phyloP scores from a whole-genome alignment of 2,797 vertebrate species.

The Pipistrellus pygmaeus region DNA sequence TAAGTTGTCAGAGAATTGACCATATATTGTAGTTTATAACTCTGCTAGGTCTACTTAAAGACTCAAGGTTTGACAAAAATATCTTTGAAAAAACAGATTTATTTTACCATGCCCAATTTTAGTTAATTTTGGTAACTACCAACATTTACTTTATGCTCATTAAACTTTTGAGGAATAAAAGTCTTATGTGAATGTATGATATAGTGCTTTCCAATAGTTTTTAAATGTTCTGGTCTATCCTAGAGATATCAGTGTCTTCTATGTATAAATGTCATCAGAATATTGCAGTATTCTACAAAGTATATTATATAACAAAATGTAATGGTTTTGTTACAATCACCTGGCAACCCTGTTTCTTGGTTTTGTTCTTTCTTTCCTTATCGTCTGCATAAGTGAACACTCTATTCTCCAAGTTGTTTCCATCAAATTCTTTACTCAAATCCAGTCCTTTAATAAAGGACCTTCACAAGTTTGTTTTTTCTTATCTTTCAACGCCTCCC shows the following conservation, averaged over 20 bases:
- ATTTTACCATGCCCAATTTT: background rate
- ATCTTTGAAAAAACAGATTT: background rate
- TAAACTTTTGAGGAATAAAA: background rate
- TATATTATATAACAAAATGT: too few species aligned
- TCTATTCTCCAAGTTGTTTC: background rate
- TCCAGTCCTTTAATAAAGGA: background rate
- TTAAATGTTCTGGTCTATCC: background rate
- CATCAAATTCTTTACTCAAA: background rate
- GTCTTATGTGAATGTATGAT: background rate
- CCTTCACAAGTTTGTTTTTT: background rate
- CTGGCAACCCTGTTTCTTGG: background rate
- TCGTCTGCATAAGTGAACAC: background rate
- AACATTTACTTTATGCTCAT: background rate
- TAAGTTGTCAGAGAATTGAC: background rate
- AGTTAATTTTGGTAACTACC: background rate
- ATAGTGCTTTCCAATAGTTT: background rate
- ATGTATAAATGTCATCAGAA: background rate
- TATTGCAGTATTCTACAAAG: background rate
- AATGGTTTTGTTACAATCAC: background rate
- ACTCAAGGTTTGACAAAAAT: background rate
- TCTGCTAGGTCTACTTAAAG: background rate
- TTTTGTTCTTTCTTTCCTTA: background rate
- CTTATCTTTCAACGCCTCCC: background rate
- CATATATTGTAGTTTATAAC: background rate
- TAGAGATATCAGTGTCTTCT: background rate